Conservation (phyloP, 2,113 vertebrate species). For the Mormoops blainvillei region DNA sequence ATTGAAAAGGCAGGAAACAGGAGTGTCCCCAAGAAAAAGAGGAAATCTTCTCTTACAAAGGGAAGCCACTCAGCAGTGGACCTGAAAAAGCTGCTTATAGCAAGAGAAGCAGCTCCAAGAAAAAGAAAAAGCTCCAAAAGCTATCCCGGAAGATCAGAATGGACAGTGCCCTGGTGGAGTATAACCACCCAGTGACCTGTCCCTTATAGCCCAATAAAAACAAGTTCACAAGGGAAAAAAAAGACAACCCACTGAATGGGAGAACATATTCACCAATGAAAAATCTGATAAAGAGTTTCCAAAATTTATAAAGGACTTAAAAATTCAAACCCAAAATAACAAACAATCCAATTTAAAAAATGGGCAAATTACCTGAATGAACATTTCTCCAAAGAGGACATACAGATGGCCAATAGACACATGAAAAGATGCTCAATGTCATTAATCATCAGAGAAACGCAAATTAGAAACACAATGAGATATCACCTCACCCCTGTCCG, state of each 20-base stretch:
- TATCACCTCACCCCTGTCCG: not conserved
- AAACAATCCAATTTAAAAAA: not conserved
- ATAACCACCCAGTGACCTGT: too few species aligned
- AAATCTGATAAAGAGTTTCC: not conserved
- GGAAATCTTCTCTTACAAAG: constrained; percentile 36
- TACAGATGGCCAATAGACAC: not conserved
- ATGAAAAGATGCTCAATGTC: not conserved
- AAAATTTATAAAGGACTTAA: not conserved
- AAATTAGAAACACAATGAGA: not conserved
- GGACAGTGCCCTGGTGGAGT: not conserved
- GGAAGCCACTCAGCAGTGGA: not conserved
- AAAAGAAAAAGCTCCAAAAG: constrained; percentile 61
- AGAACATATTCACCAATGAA: not conserved
- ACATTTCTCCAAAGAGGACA: not conserved
- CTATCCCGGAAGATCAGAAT: constrained; percentile 20
- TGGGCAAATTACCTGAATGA: not conserved
- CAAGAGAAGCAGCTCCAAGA: constrained; percentile 49
- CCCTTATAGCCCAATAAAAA: too few species aligned
- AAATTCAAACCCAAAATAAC: not conserved
- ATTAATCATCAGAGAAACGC: not conserved
- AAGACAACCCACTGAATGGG: not conserved
- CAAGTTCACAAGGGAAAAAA: too few species aligned
- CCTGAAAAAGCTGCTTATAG: not conserved
- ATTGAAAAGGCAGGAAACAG: not conserved
- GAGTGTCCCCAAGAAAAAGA: constrained; percentile 50